Base-by-base conservation (phyloP, 2,113 vertebrate genomes). In the Hucho hucho region DNA sequence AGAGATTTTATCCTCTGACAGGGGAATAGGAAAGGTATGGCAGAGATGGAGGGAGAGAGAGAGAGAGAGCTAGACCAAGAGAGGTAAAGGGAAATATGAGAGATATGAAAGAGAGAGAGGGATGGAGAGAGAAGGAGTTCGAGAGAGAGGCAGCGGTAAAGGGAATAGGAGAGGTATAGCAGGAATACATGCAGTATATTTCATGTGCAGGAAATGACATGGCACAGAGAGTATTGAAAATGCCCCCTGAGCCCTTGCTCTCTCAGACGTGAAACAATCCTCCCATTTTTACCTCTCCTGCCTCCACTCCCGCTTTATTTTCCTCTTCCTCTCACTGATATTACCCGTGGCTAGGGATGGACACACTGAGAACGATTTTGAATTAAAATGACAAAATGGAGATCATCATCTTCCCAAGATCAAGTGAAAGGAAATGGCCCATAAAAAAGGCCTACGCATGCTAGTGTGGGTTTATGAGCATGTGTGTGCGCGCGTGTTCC, bases 321-420 rank as follows among this genome's bases (percentile, higher is more conserved):
- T 6, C 18, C n/a, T n/a, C 20, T 20, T 32, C 18, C 74, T 20
- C 43, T 58, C 73, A 22, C 67, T 66, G 53, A 70, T 81, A 61
- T 28, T 32, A 24, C 79, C 69, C 43, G 68, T 43, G 59, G 75
- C 79, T 79, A 70, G 32, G 77, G 67, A 74, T 70, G 72, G 43
- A 64, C 26, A 67, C 75, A 75, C 84, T 81, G 79, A 18, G 83
- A 83, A 71, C 83, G 88, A 88, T 90, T 88, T 87, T 83, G 77
- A 83, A 88, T 88, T 84, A 80, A 88, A 87, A 89, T 87, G 89
- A 88, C 87, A 89, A 87, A 89, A 84, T 86, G 86, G 82, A 81
- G 87, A 89, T 88, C 83, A 89, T 88, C 76, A 49, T 89, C 79
- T 87, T 80, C 83, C 81, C 59, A 64, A 80, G 85, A 89, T 91